Evolutionary conservation across 2,113 vertebrate genomes (phyloP).

Genomic region (Syngnathoides biaculeatus): DNA sequence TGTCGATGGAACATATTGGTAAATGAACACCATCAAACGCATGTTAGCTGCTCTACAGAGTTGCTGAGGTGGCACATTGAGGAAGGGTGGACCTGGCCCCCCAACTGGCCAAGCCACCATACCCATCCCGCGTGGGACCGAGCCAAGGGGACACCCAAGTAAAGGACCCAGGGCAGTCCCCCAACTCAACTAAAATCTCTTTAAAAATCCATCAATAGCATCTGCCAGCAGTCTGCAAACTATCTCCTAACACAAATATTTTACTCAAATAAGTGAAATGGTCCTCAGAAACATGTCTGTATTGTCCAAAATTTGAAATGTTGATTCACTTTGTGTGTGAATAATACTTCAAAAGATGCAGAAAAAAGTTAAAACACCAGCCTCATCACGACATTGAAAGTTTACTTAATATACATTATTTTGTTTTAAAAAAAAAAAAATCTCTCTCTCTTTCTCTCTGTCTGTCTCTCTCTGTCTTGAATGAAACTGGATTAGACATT

Average conservation of each 20-base stretch:
- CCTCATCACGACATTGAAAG: slow-evolving; percentile 12
- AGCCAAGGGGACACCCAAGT: no score
- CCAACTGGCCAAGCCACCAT: no score
- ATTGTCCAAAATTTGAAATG: slow-evolving; percentile 32
- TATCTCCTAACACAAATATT: slow-evolving; percentile 31
- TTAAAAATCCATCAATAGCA: slow-evolving; percentile 1
- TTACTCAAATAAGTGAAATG: slow-evolving; percentile 26
- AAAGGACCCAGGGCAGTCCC: no score
- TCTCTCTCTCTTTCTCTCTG: neutral
- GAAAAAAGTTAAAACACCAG: slow-evolving; percentile 5
- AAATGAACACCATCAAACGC: no score
- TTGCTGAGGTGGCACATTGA: no score
- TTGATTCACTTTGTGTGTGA: slow-evolving; percentile 26
- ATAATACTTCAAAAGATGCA: slow-evolving; percentile 17
- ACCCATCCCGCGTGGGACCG: no score
- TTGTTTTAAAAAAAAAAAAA: slow-evolving; percentile 1
- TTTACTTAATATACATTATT: slow-evolving; percentile 11
- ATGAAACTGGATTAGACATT: neutral
- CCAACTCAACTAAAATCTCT: neutral
- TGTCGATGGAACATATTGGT: no score
- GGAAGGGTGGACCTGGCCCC: no score
- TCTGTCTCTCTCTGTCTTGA: neutral
- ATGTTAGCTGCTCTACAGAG: no score
- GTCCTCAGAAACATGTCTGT: slow-evolving; percentile 2
- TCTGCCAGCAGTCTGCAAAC: slow-evolving; percentile 16